phyloP scores from a whole-genome alignment of 2,888 invertebrate species.

The Limnephilus lunatus region DNA sequence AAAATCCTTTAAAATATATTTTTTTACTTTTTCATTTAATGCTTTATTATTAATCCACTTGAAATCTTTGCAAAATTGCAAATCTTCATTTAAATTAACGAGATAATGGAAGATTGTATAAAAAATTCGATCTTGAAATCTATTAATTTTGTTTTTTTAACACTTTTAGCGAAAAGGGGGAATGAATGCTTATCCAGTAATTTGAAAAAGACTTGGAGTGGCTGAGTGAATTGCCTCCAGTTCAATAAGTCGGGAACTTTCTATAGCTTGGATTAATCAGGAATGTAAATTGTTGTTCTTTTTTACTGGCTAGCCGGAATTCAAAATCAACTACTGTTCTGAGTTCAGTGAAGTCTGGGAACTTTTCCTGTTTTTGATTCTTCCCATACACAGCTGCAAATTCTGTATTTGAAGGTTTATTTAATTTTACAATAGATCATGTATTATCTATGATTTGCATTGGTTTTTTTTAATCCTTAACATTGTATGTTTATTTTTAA shows the following conservation, averaged over 20 bases:
- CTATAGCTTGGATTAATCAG: not conserved
- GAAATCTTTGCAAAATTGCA: constrained; percentile 31
- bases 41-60: not conserved
- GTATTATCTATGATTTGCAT: too few relatives aligned
- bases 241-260: not conserved
- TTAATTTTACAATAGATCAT: not conserved
- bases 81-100: constrained; percentile 11
- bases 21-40: too few relatives aligned
- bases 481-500: too few relatives aligned
- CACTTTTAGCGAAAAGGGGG: not conserved
- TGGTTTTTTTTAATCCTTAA: too few relatives aligned
- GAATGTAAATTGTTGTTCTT: not conserved
- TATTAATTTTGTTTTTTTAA: too few relatives aligned
- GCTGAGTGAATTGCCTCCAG: not conserved
- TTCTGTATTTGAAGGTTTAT: not conserved
- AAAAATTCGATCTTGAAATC: not conserved
- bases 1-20: too few relatives aligned
- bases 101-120: not conserved
- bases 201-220: not conserved
- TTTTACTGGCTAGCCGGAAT: not conserved
- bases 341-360: not conserved
- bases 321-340: not conserved
- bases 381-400: not conserved
- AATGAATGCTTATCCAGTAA: constrained; percentile 1
- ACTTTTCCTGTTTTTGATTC: not conserved